Base-by-base conservation (phyloP, 1,140 invertebrate genomes). In the Magallana gigas region DNA sequence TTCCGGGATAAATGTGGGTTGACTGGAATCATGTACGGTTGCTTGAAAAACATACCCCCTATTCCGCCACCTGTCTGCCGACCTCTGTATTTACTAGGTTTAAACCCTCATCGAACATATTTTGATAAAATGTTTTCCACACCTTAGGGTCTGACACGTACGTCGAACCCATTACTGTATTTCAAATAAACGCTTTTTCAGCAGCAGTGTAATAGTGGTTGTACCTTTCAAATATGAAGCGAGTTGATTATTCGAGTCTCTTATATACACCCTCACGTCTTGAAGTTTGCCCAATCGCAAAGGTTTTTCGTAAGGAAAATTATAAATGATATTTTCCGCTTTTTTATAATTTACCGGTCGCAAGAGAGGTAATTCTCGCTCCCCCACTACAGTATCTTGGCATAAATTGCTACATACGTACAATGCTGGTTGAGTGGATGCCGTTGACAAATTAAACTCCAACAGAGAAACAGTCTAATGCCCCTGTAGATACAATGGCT, bases 1-100 rank as follows among this genome's bases (percentile, higher is more conserved):
- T 85, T 85, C 56, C 11, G 11, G 23, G 36, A n/a, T 23, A 57
- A 4, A 16, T 83, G 82, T 57, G 48, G 59, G 84, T 36, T 29
- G 84, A 64, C 59, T n/a, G 76, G 84, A 36, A 68, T 85, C 84
- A 88, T 64, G 71, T 82, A 88, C 3, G 87, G 76, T 59, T 88
- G 57, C 18, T 84, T 84, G 29, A 57, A 84, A 29, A 64, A 59
- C 59, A 60, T 59, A 64, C 60, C 18, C 18, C 11, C 82, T 36
- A 57, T 58, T 18, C 57, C 48, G 36, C 1, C 76, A 76, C 59
- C 60, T 83, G 6, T 60, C 76, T 16, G 76, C 5, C 84, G 68
- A 85, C 14, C 58, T 36, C 64, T 8, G 8, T 57, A 83, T n/a
- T 23, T 57, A n/a, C 18, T 14, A 57, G 18, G 48, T 14, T 23